Evolutionary conservation across 2,888 invertebrate species (phyloP), one percentile per base, ranked within the genome.

Genomic region (Drosophila birchii): DNA sequence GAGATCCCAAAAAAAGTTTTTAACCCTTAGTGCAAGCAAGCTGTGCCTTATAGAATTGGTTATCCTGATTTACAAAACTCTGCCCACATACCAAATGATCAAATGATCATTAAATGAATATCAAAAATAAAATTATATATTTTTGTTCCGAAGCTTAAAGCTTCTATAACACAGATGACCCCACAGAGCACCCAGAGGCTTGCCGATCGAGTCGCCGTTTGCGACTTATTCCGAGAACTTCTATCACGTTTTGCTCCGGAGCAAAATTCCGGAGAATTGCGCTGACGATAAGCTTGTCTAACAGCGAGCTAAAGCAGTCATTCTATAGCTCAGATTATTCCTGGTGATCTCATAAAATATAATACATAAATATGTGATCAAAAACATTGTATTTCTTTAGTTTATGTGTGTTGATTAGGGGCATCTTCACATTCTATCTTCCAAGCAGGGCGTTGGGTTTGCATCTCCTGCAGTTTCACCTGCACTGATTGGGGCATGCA

Each of bases 401-500:
- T 34, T 34, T 34, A 11, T 34, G 1, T 12, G 26, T 26, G 5
- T 26, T 26, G 5, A 26, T 26, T 26, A 4, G 26, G 34, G 11
- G 34, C 11, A 4, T 34, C 34, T 3, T 11, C 29, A 47, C n/a
- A 9, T 16, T 47, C 29, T 47, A 6, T n/a, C 3, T n/a, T 47
- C 11, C 29, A 1, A 18, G 12, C n/a, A 32, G 47, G 47, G 29
- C 29, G 47, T 47, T 47, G 47, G n/a, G 47, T 47, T n/a, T 18
- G 47, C 47, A 32, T 32, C 47, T n/a, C 47, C 47, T 47, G 47
- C 47, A 32, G 47, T 47, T 47, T 47, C 29, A 12, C 47, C 47
- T 47, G 47, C 47, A 47, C 47, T 47, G 47, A 29, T 47, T 47
- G 47, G n/a, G 18, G n/a, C n/a, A 47, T 47, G 47, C 45, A 45